A percentile compares a stretch with the other conserved stretches of the same genome.
phyloP scores from a whole-genome alignment of 2,113 vertebrate species.

The Phaethornis superciliosus region DNA sequence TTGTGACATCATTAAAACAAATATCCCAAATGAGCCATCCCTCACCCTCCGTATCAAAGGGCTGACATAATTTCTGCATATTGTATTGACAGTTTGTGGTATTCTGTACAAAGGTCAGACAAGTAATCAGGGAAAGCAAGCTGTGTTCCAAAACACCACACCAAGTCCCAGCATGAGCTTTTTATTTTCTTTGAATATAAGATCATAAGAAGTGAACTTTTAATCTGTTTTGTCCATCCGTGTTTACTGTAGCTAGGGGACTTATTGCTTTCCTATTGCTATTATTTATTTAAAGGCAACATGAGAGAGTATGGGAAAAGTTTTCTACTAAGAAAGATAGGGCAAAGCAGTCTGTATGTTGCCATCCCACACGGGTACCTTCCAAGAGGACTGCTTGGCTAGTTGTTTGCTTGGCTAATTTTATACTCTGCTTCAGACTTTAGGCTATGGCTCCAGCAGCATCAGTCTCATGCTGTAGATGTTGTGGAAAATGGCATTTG shows the following conservation, averaged over 20 bases:
- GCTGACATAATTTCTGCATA: constrained; percentile 72
- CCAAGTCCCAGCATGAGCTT: constrained; percentile 56
- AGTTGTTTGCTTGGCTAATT: not conserved
- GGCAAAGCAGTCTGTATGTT: not conserved
- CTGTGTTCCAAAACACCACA: constrained; percentile 55
- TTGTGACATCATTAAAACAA: constrained; percentile 78
- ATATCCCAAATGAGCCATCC: constrained; percentile 56
- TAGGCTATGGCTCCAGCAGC: not conserved
- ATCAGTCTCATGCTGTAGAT: not conserved
- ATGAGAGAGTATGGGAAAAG: not conserved
- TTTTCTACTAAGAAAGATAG: not conserved
- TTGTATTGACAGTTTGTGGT: constrained; percentile 62
- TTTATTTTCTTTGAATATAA: constrained; percentile 53
- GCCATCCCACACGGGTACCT: not conserved
- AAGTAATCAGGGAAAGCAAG: constrained; percentile 65
- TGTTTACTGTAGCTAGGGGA: constrained; percentile 11
- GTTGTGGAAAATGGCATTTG: not conserved
- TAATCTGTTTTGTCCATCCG: constrained; percentile 18
- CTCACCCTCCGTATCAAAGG: constrained; percentile 64
- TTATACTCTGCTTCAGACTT: not conserved
- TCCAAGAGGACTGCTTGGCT: not conserved
- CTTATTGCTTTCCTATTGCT: not conserved
- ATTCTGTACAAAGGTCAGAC: constrained; percentile 71
- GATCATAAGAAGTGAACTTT: constrained; percentile 62
- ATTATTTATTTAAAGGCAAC: constrained; percentile 13